Evolutionary conservation across 2,888 invertebrate species (phyloP).

Genomic region (Tanytarsus gracilentus): DNA sequence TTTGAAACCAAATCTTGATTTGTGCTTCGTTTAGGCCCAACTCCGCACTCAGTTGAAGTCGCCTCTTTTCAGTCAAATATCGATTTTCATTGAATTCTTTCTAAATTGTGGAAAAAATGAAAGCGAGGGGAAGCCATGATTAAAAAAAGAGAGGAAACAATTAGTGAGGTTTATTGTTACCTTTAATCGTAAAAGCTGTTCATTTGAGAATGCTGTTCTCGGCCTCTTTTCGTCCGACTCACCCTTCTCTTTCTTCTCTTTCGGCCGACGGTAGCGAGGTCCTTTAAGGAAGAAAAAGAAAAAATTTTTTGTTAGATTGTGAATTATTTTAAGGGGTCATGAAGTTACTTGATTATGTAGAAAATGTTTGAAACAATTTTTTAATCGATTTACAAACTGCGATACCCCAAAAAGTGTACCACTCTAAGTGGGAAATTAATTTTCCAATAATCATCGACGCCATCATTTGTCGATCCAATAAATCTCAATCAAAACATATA

Average conservation of each 20-base stretch:
- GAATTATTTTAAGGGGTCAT: too few species aligned
- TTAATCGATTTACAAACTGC: too few species aligned
- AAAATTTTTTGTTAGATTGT: too few species aligned
- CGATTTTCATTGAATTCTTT: slow-evolving; percentile 89
- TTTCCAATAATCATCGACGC: too few species aligned
- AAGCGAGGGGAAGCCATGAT: slow-evolving; percentile 18
- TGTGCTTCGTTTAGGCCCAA: slow-evolving; percentile 91
- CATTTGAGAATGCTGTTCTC: slow-evolving; percentile 89
- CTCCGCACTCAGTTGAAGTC: slow-evolving; percentile 84
- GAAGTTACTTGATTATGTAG: too few species aligned
- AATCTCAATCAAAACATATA: too few species aligned
- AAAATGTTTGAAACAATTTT: too few species aligned
- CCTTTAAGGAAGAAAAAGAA: slow-evolving; percentile 36
- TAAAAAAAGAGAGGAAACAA: slow-evolving; percentile 8
- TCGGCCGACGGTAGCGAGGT: slow-evolving; percentile 44
- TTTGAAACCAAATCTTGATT: slow-evolving; percentile 97
- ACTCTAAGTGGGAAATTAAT: too few species aligned
- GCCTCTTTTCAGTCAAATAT: slow-evolving; percentile 83
- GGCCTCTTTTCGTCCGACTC: slow-evolving; percentile 79
- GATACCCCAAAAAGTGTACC: too few species aligned
- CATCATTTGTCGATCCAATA: too few species aligned
- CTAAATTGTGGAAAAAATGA: slow-evolving; percentile 37
- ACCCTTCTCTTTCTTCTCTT: slow-evolving; percentile 42
- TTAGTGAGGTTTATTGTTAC: slow-evolving; percentile 38
- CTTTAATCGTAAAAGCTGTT: slow-evolving; percentile 83